Base-by-base conservation (phyloP, 2,113 vertebrate species). In the Capreolus pygargus region DNA sequence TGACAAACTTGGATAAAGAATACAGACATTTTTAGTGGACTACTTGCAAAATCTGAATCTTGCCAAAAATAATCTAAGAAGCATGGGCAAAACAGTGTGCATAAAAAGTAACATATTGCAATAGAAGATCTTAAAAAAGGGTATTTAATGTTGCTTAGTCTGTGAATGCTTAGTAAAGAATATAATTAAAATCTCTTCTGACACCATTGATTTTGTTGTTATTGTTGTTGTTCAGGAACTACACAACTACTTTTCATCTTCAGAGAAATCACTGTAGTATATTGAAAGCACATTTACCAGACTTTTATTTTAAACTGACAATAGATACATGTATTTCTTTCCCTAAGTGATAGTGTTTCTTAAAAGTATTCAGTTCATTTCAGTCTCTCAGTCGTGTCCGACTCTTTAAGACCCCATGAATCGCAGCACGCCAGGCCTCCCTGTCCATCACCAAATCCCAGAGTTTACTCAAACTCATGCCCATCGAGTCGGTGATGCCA, bases 271-370 rank as follows among this genome's bases (percentile, higher is more conserved):
- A 86, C 21, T 76, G 33, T 2, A n/a, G n/a, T 55, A 47, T 36
- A 21, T 21, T 96, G 33, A 89, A 58, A 76, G 23, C 11, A 76
- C 1, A 61, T 55, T 97, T 92, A 79, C 28, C 76, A 83, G 39
- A 43, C 19, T 86, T 28, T 82, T 7, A 55, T 74, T 93, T 86
- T 96, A 89, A 95, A 95, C 27, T 90, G 21, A 61, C 12, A 88
- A 55, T 14, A 92, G 13, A 58, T 64, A 50, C 64, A 57, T 25
- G 3, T 45, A 19, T 81, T 81, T 81, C 6, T 87, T 82, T 50
- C 50, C 50, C 15, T 83, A 70, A 50, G 28, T 86, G 52, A 39
- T 82, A 70, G 33, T 86, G 23, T 61, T 92, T 83, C 30, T 86
- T 89, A 50, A 55, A 84, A 21, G 25, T 50, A 93, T 16, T 76